Conservation (phyloP, 2,113 vertebrate genomes). For the Rana temporaria region DNA sequence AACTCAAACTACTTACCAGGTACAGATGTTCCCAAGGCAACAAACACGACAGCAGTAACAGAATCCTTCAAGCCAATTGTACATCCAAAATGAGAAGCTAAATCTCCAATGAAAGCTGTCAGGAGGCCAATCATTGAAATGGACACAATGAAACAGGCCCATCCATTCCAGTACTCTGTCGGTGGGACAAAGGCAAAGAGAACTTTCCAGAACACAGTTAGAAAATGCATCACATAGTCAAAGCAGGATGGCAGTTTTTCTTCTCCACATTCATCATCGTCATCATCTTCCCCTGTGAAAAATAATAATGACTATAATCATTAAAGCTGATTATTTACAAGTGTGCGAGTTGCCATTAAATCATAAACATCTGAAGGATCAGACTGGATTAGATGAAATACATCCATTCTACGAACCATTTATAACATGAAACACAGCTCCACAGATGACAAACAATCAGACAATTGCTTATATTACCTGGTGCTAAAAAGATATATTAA, state of each 20-base stretch:
- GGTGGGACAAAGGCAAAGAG: slow-evolving; percentile 95
- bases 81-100: slow-evolving; percentile 96
- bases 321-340: not conserved
- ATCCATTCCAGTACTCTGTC: slow-evolving; percentile 94
- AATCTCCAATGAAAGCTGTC: slow-evolving; percentile 92
- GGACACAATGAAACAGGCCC: slow-evolving; percentile 93
- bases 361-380: not conserved
- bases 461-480: too few relatives aligned
- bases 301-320: slow-evolving; percentile 9
- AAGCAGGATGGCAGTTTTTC: slow-evolving; percentile 91
- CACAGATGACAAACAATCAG: too few relatives aligned
- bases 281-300: slow-evolving; percentile 81
- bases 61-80: slow-evolving; percentile 96
- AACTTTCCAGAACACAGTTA: slow-evolving; percentile 97
- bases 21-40: slow-evolving; percentile 91
- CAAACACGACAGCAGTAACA: slow-evolving; percentile 93
- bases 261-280: slow-evolving; percentile 85
- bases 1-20: slow-evolving; percentile 78
- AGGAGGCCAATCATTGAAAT: slow-evolving; percentile 91
- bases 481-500: too few relatives aligned
- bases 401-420: not conserved
- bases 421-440: too few relatives aligned
- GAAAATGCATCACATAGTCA: slow-evolving; percentile 96
- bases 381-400: not conserved
- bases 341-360: not conserved